Conservation (phyloP, 2,113 vertebrate genomes). For the Myiozetetes cayanensis region DNA sequence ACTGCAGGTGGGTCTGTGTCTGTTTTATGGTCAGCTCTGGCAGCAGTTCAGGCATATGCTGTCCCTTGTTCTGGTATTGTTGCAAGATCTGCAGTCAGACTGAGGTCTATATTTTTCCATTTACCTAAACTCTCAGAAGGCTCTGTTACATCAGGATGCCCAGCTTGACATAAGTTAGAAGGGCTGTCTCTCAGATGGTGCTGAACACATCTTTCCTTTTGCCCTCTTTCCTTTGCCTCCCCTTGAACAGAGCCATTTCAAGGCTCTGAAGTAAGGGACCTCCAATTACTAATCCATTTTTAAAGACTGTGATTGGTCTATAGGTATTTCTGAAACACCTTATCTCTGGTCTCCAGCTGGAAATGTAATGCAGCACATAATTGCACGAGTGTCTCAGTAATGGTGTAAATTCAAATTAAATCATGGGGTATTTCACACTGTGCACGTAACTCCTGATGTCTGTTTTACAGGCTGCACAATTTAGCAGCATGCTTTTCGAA, state of each 20-base stretch:
- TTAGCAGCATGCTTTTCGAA: constrained; percentile 19
- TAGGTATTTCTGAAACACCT: not conserved
- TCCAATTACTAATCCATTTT: not conserved
- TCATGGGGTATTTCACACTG: not conserved
- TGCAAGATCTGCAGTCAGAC: not conserved
- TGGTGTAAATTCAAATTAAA: constrained; percentile 50
- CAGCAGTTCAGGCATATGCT: fast-evolving
- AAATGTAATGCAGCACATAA: constrained; percentile 14
- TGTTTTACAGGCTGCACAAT: not conserved
- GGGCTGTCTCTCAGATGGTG: not conserved
- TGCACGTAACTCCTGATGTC: not conserved
- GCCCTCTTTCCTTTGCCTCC: not conserved
- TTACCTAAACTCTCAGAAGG: not conserved
- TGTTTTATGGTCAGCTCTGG: not conserved
- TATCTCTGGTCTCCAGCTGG: constrained; percentile 20
- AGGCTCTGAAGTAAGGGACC: not conserved
- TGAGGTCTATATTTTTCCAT: not conserved
- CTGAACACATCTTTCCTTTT: not conserved
- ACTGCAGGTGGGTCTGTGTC: not conserved
- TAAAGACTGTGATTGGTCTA: not conserved
- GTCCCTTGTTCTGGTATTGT: not conserved
- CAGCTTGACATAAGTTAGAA: not conserved
- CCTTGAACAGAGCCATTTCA: not conserved
- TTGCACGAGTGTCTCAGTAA: constrained; percentile 17
- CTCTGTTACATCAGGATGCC: not conserved